These are phyloP conservation scores for Euglossa dilemma DNA, from an alignment of 1,140 invertebrate species.

Conservation along the genomic window DNA sequence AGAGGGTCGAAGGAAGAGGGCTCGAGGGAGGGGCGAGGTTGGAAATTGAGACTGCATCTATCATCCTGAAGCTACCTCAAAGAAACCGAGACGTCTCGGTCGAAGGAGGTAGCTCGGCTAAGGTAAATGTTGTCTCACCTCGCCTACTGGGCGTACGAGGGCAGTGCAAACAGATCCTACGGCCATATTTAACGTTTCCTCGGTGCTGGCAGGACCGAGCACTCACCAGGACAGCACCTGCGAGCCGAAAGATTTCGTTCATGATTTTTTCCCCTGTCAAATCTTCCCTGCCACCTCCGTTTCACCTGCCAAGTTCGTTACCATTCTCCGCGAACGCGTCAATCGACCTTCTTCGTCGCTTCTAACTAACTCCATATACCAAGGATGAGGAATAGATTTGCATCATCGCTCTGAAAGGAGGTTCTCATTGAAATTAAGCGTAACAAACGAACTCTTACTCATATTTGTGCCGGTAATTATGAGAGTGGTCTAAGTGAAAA, in stretches of 20 bases:
- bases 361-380: too few relatives aligned
- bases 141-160: conserved; percentile 54
- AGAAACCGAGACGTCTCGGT: conserved; percentile 65
- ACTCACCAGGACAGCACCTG: conserved; percentile 12
- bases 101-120: conserved; percentile 45
- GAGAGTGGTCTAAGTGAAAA: too few relatives aligned
- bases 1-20: conserved; percentile 30
- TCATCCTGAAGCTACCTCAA: conserved; percentile 60
- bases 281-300: neutral
- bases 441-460: too few relatives aligned
- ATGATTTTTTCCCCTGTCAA: conserved; percentile 26
- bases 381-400: too few relatives aligned
- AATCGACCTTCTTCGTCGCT: neutral
- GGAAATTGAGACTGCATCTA: conserved; percentile 68
- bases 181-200: conserved; percentile 66
- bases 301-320: neutral
- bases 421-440: too few relatives aligned
- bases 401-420: too few relatives aligned
- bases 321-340: neutral
- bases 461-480: too few relatives aligned
- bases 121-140: conserved; percentile 70
- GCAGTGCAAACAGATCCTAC: conserved; percentile 66
- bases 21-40: conserved; percentile 1
- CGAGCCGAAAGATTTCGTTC: conserved; percentile 23
- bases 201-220: conserved; percentile 20